Conservation (phyloP, 2,113 vertebrate genomes). For the Albula goreensis region DNA sequence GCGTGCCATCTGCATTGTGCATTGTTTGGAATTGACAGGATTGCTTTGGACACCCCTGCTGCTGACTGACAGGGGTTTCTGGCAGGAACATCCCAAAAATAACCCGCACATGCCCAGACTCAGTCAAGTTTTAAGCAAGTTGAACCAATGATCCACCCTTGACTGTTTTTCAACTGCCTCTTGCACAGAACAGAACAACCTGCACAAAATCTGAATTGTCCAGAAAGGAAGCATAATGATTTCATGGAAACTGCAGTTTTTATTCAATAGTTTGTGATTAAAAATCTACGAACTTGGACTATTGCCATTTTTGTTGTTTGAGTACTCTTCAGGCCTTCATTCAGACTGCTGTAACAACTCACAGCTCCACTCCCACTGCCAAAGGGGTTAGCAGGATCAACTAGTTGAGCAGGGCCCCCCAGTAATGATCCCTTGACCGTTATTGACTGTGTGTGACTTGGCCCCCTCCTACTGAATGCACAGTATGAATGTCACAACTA, state of each 20-base stretch:
- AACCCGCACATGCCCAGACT: background rate
- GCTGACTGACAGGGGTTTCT: background rate
- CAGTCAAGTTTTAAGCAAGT: background rate
- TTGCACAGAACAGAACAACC: background rate
- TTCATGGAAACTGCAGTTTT: background rate
- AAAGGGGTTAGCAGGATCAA: background rate
- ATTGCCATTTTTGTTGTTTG: background rate
- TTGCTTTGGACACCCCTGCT: background rate
- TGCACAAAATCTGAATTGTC: background rate
- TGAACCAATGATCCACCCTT: background rate
- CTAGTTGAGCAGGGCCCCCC: background rate
- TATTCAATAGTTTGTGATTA: too few species aligned
- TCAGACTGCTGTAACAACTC: background rate
- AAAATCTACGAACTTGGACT: too few species aligned
- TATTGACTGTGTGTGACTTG: background rate
- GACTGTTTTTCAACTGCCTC: background rate
- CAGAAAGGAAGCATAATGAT: background rate
- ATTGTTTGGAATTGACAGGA: constrained; percentile 16
- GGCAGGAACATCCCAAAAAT: background rate
- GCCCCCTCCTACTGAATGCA: constrained; percentile 18
- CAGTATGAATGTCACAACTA: background rate
- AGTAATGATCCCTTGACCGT: background rate
- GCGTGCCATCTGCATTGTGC: constrained; percentile 20
- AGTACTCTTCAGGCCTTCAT: background rate
- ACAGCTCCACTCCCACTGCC: background rate